Base-by-base conservation (phyloP, 2,888 invertebrate genomes). In the Caenorhabditis panamensis region DNA sequence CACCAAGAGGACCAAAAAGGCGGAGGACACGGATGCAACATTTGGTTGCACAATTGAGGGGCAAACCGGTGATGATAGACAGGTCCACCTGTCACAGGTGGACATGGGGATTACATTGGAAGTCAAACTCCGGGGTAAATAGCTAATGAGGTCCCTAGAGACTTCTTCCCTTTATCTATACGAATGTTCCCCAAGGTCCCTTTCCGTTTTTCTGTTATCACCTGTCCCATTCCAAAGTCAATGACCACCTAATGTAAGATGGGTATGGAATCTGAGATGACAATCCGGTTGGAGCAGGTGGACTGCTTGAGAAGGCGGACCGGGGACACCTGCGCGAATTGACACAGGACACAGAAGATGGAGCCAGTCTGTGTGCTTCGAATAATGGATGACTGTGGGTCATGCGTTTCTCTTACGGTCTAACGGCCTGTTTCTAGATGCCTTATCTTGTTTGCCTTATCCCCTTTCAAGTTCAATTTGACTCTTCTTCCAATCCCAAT, bases 261-360 rank as follows among this genome's bases (percentile, higher is more conserved):
- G 9, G 3, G 56, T n/a, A n/a, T n/a, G 36, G 41, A 13, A 59
- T 36, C 59, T 18, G 59, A 59, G 59, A 41, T 5, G 59, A n/a
- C n/a, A n/a, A n/a, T n/a, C n/a, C n/a, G n/a, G n/a, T n/a, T n/a
- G n/a, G n/a, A n/a, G 59, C 59, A 59, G 59, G 59, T 59, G 59
- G 31, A 56, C 56, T 8, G 28, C 24, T 41, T 41, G 22, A 22
- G 2, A 53, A 4, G 13, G 2, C n/a, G 8, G 26, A 31, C 13
- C 18, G 41, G 24, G 59, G 59, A 20, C 59, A 59, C 59, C 59
- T 59, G 59, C 37, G 24, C 53, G 51, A 64, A 53, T 64, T 64
- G 59, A 59, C 59, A 59, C 41, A 59, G 24, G 41, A 56, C 20
- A 22, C 20, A 8, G 22, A 13, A 41, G 41, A 2, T 3, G 41